Evolutionary conservation across 1,140 invertebrate genomes (phyloP), one percentile per base, ranked within the genome.

Genomic region (Aphidius ervi): DNA sequence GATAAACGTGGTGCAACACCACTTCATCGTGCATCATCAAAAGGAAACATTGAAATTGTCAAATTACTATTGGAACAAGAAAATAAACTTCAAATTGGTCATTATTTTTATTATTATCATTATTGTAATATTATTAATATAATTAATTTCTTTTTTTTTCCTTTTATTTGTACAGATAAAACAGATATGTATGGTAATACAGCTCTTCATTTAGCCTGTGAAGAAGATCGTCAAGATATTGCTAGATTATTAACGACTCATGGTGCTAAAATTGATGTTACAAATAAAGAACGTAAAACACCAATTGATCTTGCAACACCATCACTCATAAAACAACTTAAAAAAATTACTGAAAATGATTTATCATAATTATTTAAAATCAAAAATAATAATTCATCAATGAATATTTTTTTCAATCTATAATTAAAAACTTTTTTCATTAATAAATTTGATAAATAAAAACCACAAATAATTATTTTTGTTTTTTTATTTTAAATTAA

Each of bases 21-120:
- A n/a, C 73, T 95, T 9, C 93, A 95, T 68, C 81, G 92, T 72
- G 90, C 91, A 23, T 88, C 91, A 9, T 89, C 88, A n/a, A 88
- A 91, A 76, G 91, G 91, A 50, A 86, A 90, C 73, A 78, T 77
- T 5, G 81, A 84, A 43, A 84, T 94, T 65, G 83, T 93, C 0
- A 84, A 89, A 68, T 69, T 91, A 4, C 75, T 95, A 7, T 66
- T 94, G 6, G 77, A 84, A 37, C 76, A 81, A 63, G 77, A 77
- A 47, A 81, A 81, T 43, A 62, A 76, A 45, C 64, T 82, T 16
- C 70, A 81, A 45, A 75, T 82, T 50, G 69, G 77, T 77, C 57
- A 56, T 50, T 61, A 58, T 52, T 5, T 56, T 52, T 5, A 16
- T 16, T 5, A 16, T 16, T 16, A 16, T 16, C 49, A 45, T 48